These are phyloP conservation scores for Pipistrellus pipistrellus DNA, from an alignment of 2,797 vertebrate species.

Conservation along the genomic window DNA sequence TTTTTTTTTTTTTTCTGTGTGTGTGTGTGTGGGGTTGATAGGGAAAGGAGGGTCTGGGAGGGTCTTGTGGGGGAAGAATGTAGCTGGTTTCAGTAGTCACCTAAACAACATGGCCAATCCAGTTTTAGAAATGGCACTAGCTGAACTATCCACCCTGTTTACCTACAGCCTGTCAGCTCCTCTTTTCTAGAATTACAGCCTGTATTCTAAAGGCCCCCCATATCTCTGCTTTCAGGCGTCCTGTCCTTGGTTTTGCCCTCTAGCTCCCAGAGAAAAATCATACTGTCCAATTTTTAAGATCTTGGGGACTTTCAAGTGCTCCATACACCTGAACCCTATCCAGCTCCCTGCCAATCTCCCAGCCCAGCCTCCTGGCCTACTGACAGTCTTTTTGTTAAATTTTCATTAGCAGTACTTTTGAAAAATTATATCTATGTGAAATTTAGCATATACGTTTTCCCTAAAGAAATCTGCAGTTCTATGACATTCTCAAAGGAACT, in stretches of 20 bases:
- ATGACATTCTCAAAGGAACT: not conserved
- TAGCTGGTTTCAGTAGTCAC: not conserved
- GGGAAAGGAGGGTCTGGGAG: fast-evolving
- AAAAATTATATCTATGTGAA: not conserved
- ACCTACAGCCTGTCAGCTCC: conserved; percentile 33
- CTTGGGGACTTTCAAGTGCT: not conserved
- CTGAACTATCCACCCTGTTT: not conserved
- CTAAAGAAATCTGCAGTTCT: not conserved
- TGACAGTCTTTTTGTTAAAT: not conserved
- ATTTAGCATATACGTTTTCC: not conserved
- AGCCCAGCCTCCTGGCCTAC: not conserved
- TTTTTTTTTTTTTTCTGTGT: no score
- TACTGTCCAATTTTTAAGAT: not conserved
- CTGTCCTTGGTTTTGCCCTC: not conserved
- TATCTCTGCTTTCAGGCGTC: not conserved
- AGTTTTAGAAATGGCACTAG: conserved; percentile 37
- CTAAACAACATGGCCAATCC: not conserved
- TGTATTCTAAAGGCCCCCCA: not conserved
- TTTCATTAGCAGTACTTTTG: not conserved
- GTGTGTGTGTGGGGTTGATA: no score
- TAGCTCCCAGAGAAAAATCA: not conserved
- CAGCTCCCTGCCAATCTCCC: not conserved
- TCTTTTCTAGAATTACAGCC: not conserved
- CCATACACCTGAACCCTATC: fast-evolving
- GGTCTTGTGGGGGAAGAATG: not conserved